Evolutionary conservation across 2,888 invertebrate species (phyloP).

Genomic region (Temnothorax rugatulus): DNA sequence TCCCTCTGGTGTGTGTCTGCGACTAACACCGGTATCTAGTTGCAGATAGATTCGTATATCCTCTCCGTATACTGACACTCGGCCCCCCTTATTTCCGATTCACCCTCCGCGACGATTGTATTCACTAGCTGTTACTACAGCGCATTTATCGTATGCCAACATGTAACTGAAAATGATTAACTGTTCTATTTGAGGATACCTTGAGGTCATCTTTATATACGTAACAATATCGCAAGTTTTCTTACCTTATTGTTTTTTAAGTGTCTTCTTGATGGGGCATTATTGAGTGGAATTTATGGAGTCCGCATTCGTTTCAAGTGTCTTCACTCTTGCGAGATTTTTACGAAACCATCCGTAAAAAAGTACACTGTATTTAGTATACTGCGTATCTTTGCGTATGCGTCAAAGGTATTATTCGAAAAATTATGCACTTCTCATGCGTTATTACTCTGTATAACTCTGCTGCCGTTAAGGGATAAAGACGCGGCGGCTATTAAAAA

Average conservation of each 20-base stretch:
- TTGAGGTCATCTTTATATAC: neutral
- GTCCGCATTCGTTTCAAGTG: neutral
- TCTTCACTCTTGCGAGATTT: neutral
- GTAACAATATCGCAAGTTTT: neutral
- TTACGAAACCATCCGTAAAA: neutral
- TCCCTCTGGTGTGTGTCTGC: slow-evolving; percentile 18
- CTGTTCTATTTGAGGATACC: neutral
- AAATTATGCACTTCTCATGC: slow-evolving; percentile 20
- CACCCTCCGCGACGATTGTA: slow-evolving; percentile 4
- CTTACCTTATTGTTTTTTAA: neutral
- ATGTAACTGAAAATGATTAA: slow-evolving; percentile 4
- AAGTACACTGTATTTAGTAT: neutral
- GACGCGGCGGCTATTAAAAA: slow-evolving; percentile 14
- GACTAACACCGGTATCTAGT: slow-evolving; percentile 25
- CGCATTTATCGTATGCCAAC: neutral
- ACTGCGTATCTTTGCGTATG: neutral
- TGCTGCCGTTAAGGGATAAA: slow-evolving; percentile 21
- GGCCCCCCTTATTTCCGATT: neutral
- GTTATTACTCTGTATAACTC: slow-evolving; percentile 27
- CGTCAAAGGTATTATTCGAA: neutral
- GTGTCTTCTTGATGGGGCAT: neutral
- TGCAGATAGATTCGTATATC: slow-evolving; percentile 22
- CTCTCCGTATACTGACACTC: neutral
- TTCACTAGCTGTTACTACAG: slow-evolving; percentile 9
- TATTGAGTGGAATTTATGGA: slow-evolving; percentile 10